Conservation (phyloP, 2,888 invertebrate species). For the Molorchus minor region DNA sequence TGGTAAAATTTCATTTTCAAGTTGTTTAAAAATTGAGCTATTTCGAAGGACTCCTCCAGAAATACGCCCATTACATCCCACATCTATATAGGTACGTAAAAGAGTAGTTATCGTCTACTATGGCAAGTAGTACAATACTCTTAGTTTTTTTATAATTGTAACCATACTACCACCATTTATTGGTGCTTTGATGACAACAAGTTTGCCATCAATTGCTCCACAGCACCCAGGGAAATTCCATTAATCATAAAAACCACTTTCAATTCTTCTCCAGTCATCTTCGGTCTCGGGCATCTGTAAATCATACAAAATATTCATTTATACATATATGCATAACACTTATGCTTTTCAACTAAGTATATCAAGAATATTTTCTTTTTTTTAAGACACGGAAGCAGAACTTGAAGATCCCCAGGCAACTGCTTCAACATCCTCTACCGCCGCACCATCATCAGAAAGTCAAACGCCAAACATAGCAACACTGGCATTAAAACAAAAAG, state of each 20-base stretch:
- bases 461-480: no score
- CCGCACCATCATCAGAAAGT: no score
- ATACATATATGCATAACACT: neutral
- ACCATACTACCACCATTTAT: slow-evolving; percentile 31
- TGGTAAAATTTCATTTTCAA: slow-evolving; percentile 18
- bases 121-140: slow-evolving; percentile 37
- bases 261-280: slow-evolving; percentile 22
- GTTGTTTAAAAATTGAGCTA: slow-evolving; percentile 12
- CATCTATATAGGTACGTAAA: slow-evolving; percentile 34
- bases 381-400: neutral
- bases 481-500: no score
- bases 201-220: slow-evolving; percentile 42
- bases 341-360: neutral
- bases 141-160: slow-evolving; percentile 40
- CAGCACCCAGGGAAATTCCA: slow-evolving; percentile 39
- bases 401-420: no score
- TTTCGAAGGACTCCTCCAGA: slow-evolving; percentile 30
- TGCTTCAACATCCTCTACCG: no score
- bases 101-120: slow-evolving; percentile 38
- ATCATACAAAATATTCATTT: neutral
- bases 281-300: neutral
- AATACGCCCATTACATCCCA: slow-evolving; percentile 33
- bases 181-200: slow-evolving; percentile 36
- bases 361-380: neutral
- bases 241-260: slow-evolving; percentile 16